phyloP scores from a whole-genome alignment of 2,888 invertebrate genomes.

The Trissolcus brochymenae region DNA sequence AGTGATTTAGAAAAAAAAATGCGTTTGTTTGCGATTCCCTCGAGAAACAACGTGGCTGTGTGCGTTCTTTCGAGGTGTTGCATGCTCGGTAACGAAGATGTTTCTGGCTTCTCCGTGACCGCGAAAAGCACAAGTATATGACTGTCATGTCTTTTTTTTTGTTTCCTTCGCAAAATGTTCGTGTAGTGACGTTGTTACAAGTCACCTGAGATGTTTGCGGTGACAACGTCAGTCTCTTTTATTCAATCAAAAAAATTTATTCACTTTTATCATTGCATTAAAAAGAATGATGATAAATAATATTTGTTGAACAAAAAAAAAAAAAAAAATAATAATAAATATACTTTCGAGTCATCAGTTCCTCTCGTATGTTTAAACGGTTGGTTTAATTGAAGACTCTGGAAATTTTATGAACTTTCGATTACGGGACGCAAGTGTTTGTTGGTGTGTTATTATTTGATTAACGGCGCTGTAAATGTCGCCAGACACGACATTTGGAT shows the following conservation, averaged over 20 bases:
- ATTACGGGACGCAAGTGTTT: neutral
- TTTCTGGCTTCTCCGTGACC: neutral
- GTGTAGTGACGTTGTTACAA: neutral
- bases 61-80: neutral
- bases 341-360: no score
- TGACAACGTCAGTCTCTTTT: no score
- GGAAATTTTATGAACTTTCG: neutral
- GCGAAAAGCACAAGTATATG: neutral
- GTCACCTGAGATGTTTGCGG: no score
- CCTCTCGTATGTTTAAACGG: neutral
- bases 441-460: neutral
- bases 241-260: no score
- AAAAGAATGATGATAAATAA: no score
- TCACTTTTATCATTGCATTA: no score
- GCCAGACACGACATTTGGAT: neutral
- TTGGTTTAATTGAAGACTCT: neutral
- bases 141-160: neutral
- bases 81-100: neutral
- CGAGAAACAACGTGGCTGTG: neutral
- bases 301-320: no score
- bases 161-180: neutral
- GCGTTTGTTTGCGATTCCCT: neutral
- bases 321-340: no score
- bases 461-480: neutral
- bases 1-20: slow-evolving; percentile 1